Percentiles rank a stretch among this genome's conserved stretches.
Evolutionary conservation across 2,888 invertebrate genomes (phyloP).

Genomic region (Seira sanloemensis): DNA sequence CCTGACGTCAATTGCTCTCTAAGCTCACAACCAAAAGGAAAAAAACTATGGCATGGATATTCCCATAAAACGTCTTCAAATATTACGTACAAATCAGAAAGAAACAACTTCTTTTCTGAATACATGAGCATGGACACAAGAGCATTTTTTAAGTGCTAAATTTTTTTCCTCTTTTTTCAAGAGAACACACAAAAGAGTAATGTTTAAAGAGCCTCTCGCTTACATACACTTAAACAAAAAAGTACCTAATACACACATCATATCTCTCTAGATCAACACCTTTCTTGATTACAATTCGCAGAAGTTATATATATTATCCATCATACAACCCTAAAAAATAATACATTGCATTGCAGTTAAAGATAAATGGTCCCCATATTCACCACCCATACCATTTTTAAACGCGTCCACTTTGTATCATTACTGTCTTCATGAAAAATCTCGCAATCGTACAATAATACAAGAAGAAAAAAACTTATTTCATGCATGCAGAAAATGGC

Average conservation of each 20-base stretch:
- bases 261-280: too few species aligned
- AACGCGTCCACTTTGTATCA: background rate
- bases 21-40: background rate
- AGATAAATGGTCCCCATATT: too few species aligned
- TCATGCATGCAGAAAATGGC: background rate
- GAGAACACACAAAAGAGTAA: background rate
- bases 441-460: background rate
- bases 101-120: background rate
- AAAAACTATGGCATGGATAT: background rate
- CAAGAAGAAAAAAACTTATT: background rate
- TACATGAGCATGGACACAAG: background rate
- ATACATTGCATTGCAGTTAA: too few species aligned
- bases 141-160: background rate
- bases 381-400: background rate
- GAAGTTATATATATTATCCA: too few species aligned
- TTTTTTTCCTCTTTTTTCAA: background rate
- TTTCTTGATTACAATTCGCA: background rate
- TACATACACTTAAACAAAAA: background rate
- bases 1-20: too few species aligned
- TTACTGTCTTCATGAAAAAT: background rate
- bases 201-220: background rate
- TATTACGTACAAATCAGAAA: conserved; percentile 1
- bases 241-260: background rate
- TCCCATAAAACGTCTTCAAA: background rate
- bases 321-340: too few species aligned